Evolutionary conservation across 2,888 invertebrate genomes (phyloP), one percentile per base, ranked within the genome.

Genomic region (Gibbula magus): DNA sequence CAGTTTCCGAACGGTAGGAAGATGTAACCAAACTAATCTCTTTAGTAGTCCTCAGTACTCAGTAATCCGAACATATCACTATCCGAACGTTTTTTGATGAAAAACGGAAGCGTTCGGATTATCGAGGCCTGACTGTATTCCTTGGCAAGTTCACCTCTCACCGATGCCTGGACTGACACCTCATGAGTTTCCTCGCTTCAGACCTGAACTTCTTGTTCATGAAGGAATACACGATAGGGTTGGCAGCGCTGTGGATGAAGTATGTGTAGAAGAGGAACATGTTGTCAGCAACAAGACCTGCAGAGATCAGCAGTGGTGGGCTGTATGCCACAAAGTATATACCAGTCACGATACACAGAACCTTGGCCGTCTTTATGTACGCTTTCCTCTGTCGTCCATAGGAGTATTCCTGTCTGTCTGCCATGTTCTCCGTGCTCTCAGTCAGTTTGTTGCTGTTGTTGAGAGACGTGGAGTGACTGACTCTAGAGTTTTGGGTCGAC

Each of bases 201-300:
- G 79, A 77, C 61, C 89, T 77, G 78, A 90, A 89, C 18, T 82
- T 81, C 18, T 81, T 81, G 83, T 90, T 91, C 86, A 90, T 88
- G 75, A 89, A 88, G 7, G 89, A 88, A 80, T 91, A 91, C 13
- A 91, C 88, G 51, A 91, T 84, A 0, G 91, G 90, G 67, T 91
- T 91, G 1, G 88, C 86, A 3, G 88, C 88, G 76, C 88, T 87
- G 82, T 90, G 90, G 61, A 91, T 78, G 79, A 90, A 90, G 75
- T 88, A 91, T 8, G 87, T 77, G 29, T 88, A 89, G 74, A 87
- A 90, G 29, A 88, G 77, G 10, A 88, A 81, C 3, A 78, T 84
- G 61, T 86, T 82, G 16, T 82, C 74, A 29, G 82, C 82, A 0
- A 90, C 81, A 4, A 85, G 77, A 16, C 79, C 66, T 39, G 87